These are phyloP conservation scores for Ophthalmolycus amberensis DNA, from an alignment of 2,113 vertebrate species.

Conservation along the genomic window DNA sequence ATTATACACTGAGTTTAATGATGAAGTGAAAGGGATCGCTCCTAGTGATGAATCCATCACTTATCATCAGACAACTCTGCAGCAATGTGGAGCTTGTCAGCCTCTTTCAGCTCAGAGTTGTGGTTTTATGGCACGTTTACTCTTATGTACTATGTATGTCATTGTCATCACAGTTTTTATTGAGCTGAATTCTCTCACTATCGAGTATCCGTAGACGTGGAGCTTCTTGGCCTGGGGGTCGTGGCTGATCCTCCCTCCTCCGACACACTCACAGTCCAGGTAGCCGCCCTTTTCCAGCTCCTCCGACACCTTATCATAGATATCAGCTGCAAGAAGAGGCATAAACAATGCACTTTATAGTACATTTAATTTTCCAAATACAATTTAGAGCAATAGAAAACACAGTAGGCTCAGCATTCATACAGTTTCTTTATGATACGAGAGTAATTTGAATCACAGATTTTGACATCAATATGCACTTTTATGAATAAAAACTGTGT, in stretches of 20 bases:
- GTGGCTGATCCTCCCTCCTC: slow-evolving; percentile 91
- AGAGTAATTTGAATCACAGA: not conserved
- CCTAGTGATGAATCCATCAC: not conserved
- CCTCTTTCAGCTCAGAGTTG: not conserved
- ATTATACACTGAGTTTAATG: not conserved
- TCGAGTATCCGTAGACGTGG: slow-evolving; percentile 94
- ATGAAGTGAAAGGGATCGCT: not conserved
- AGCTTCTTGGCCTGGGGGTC: slow-evolving; percentile 86
- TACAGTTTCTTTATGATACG: not conserved
- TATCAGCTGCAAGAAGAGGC: slow-evolving; percentile 81
- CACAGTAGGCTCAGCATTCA: not conserved
- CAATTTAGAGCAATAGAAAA: not conserved
- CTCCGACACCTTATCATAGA: slow-evolving; percentile 88
- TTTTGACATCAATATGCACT: no score
- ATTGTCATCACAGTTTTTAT: not conserved
- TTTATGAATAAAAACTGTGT: not conserved
- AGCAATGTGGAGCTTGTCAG: not conserved
- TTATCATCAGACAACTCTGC: not conserved
- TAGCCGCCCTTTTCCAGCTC: slow-evolving; percentile 84
- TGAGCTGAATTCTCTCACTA: slow-evolving; percentile 81
- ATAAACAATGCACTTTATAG: not conserved
- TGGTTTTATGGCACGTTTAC: not conserved
- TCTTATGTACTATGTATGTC: not conserved
- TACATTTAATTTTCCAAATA: not conserved
- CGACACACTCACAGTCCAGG: slow-evolving; percentile 90